Evolutionary conservation across 2,113 vertebrate species (phyloP).

Genomic region (Silurus glanis): DNA sequence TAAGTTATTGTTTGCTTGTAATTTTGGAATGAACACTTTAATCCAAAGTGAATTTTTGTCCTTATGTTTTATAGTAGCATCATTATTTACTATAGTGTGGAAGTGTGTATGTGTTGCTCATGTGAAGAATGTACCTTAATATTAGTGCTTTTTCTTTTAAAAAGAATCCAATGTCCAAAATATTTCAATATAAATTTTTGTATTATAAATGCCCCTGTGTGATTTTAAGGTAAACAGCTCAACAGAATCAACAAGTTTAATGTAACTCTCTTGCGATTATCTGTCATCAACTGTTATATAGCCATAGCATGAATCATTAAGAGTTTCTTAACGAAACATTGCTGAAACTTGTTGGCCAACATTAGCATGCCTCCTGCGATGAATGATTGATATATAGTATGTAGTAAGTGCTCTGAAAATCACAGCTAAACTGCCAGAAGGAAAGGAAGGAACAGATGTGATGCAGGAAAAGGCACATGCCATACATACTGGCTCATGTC

Average conservation of each 20-base stretch:
- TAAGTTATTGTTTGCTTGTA: not conserved
- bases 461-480: constrained; percentile 53
- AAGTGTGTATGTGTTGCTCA: not conserved
- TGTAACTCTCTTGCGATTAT: not conserved
- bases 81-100: not conserved
- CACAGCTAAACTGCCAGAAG: constrained; percentile 49
- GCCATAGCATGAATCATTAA: constrained; percentile 59
- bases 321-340: constrained; percentile 51
- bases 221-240: not conserved
- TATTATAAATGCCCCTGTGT: not conserved
- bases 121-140: not conserved
- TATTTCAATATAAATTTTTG: not conserved
- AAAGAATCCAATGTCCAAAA: not conserved
- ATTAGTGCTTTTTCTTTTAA: not conserved
- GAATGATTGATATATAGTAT: constrained; percentile 50
- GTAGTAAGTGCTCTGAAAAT: constrained; percentile 46
- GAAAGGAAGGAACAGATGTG: constrained; percentile 36
- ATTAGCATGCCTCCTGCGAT: constrained; percentile 48
- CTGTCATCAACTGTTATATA: not conserved
- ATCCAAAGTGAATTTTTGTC: not conserved
- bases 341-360: constrained; percentile 57
- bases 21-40: constrained; percentile 1
- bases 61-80: not conserved
- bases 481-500: constrained; percentile 53
- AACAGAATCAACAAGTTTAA: not conserved